Evolutionary conservation across 2,797 vertebrate species (phyloP).

Genomic region (Sardinella longiceps): DNA sequence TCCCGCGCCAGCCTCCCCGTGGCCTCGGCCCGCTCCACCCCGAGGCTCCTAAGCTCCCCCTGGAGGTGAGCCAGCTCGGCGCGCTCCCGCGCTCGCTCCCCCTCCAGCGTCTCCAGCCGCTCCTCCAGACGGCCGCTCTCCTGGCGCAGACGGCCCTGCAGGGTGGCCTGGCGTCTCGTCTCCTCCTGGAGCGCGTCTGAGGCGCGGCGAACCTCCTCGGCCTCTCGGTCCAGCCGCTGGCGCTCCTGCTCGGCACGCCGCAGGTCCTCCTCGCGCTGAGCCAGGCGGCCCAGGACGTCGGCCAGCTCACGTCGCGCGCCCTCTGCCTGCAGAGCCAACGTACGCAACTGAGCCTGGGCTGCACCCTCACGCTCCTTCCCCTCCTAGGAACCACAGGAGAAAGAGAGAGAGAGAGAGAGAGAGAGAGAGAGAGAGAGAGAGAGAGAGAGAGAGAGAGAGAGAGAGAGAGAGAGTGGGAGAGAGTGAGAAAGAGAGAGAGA

Average conservation of each 20-base stretch:
- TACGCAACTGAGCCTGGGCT: slow-evolving; percentile 78
- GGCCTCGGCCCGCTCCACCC: slow-evolving; percentile 76
- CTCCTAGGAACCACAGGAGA: slow-evolving; percentile 63
- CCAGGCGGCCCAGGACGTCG: slow-evolving; percentile 83
- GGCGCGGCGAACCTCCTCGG: slow-evolving; percentile 75
- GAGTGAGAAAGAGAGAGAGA: background rate
- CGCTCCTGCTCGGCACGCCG: slow-evolving; percentile 79
- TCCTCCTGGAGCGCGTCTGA: slow-evolving; percentile 77
- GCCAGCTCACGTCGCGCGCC: slow-evolving; percentile 82
- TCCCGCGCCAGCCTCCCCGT: slow-evolving; percentile 78
- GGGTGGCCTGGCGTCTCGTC: slow-evolving; percentile 69
- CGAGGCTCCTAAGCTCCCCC: slow-evolving; percentile 78
- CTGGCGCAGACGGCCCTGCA: slow-evolving; percentile 72
- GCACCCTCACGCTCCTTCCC: slow-evolving; percentile 81
- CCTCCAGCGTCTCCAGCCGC: slow-evolving; percentile 65
- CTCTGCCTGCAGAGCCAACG: slow-evolving; percentile 85
- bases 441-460: too few relatives aligned
- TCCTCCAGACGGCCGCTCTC: slow-evolving; percentile 82
- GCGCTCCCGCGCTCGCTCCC: slow-evolving; percentile 75
- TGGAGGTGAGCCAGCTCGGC: slow-evolving; percentile 80
- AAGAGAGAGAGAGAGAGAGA: background rate
- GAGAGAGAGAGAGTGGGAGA: background rate
- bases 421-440: background rate
- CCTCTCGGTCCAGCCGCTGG: slow-evolving; percentile 81
- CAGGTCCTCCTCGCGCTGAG: slow-evolving; percentile 87